Percentiles rank a stretch among this genome's conserved stretches.
Evolutionary conservation across 1,140 invertebrate genomes (phyloP).

Genomic region (Mercenaria mercenaria): DNA sequence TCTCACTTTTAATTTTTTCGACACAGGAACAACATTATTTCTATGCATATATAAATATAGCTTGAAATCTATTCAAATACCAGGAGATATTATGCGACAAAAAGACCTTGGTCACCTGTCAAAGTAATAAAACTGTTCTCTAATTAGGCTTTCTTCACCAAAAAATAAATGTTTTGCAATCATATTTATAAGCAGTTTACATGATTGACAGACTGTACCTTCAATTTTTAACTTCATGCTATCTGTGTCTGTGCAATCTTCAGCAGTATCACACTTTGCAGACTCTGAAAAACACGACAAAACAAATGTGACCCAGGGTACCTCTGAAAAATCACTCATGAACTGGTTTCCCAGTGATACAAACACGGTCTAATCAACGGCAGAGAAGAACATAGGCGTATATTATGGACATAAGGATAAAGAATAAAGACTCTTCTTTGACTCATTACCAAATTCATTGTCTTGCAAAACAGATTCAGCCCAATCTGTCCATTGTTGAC

Average conservation of each 20-base stretch:
- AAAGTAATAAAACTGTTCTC: no score
- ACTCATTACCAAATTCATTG: slow-evolving; percentile 41
- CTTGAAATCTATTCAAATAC: no score
- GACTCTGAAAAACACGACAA: slow-evolving; percentile 69
- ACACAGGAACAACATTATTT: no score
- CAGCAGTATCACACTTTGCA: slow-evolving; percentile 63
- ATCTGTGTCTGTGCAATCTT: slow-evolving; percentile 77
- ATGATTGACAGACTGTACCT: slow-evolving; percentile 72
- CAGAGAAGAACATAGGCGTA: background rate
- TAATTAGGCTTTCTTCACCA: no score
- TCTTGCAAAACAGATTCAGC: slow-evolving; percentile 69
- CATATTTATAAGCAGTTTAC: no score
- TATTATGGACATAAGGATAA: background rate
- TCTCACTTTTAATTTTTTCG: no score
- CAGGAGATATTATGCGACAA: no score
- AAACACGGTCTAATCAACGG: slow-evolving; percentile 39
- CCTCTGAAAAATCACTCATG: slow-evolving; percentile 15
- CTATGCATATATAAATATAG: no score
- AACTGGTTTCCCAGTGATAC: slow-evolving; percentile 61
- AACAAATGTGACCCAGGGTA: slow-evolving; percentile 4
- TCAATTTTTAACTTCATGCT: slow-evolving; percentile 83
- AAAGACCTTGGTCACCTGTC: no score
- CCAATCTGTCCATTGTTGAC: slow-evolving; percentile 85
- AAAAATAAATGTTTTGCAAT: no score
- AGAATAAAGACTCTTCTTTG: background rate